phyloP scores from a whole-genome alignment of 2,113 vertebrate genomes.

The Xiphorhynchus elegans region DNA sequence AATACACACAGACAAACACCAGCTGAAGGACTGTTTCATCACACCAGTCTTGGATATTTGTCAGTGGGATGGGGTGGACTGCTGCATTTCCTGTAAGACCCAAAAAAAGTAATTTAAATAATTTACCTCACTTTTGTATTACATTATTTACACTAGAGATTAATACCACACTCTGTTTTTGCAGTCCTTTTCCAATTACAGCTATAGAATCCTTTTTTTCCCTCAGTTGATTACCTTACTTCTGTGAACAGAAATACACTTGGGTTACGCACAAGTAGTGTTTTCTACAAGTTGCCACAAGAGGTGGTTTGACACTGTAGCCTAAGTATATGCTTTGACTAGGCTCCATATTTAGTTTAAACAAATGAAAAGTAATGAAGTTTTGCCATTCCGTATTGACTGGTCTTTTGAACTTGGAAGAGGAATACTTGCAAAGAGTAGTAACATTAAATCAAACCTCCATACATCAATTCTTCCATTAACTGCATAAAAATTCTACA shows the following conservation, averaged over 20 bases:
- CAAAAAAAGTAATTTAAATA: neutral
- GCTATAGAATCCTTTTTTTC: fast-evolving
- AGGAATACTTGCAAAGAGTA: neutral
- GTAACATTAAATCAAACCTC: neutral
- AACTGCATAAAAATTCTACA: neutral
- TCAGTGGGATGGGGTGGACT: neutral
- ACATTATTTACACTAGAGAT: neutral
- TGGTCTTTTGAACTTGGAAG: neutral
- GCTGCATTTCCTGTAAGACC: neutral
- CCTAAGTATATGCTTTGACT: neutral
- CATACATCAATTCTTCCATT: neutral
- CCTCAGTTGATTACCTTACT: neutral
- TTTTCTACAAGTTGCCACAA: neutral
- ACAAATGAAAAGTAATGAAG: neutral
- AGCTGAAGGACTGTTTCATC: neutral
- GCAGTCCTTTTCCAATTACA: neutral
- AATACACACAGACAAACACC: neutral
- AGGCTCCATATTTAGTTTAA: neutral
- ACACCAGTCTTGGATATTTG: neutral
- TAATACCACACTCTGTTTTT: neutral
- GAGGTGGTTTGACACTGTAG: neutral
- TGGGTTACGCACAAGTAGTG: neutral
- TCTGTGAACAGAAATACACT: neutral
- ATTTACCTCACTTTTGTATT: neutral
- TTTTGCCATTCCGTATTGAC: neutral